Evolutionary conservation across 2,113 vertebrate species (phyloP).

Genomic region (Carassius gibelio): DNA sequence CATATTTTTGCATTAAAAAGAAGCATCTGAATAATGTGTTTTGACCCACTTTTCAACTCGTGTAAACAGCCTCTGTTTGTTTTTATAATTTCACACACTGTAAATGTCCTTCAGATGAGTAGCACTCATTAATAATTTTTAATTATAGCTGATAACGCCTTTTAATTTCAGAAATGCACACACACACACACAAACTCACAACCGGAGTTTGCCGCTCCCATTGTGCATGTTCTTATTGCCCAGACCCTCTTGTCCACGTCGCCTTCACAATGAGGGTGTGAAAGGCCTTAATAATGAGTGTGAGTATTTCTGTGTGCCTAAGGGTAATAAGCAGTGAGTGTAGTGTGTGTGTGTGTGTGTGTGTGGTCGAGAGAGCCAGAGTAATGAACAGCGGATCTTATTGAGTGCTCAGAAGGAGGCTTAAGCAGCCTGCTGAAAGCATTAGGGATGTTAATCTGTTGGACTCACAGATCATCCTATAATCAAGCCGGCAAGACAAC

Average conservation of each 20-base stretch:
- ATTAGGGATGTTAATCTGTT: conserved; percentile 81
- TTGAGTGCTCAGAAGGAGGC: conserved; percentile 67
- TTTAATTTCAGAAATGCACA: conserved; percentile 14
- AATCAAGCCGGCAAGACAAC: conserved; percentile 72
- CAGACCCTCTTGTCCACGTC: conserved; percentile 55
- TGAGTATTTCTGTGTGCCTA: conserved; percentile 45
- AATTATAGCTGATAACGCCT: conserved; percentile 36
- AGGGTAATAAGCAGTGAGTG: conserved; percentile 53
- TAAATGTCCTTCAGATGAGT: conserved; percentile 21
- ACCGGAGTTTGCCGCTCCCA: conserved; percentile 32
- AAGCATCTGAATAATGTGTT: not conserved
- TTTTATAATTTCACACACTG: conserved; percentile 2
- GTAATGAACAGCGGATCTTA: conserved; percentile 70
- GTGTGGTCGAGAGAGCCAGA: conserved; percentile 49
- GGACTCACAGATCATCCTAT: conserved; percentile 78
- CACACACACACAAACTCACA: not conserved
- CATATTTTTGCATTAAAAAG: not conserved
- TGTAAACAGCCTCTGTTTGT: conserved; percentile 22
- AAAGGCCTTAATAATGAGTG: conserved; percentile 55
- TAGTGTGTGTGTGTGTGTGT: conserved; percentile 18
- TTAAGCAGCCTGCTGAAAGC: conserved; percentile 75
- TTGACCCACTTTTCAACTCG: not conserved
- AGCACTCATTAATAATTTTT: conserved; percentile 35
- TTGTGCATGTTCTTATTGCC: conserved; percentile 40
- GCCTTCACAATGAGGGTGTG: conserved; percentile 65